Evolutionary conservation across 1,140 invertebrate species (phyloP), one percentile per base, ranked within the genome.

Genomic region (Mamestra configurata): DNA sequence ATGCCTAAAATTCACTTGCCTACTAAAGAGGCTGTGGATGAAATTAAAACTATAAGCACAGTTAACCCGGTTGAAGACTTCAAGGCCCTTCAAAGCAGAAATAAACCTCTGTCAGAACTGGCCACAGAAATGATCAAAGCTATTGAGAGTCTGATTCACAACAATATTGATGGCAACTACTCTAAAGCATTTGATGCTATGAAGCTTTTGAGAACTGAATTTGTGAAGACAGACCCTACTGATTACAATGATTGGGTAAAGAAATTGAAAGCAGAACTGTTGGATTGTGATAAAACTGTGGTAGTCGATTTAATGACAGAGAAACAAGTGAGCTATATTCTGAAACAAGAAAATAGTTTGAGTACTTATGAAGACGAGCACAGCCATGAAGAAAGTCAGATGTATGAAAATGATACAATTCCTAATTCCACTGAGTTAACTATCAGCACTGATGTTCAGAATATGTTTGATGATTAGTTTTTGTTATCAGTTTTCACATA

Each of bases 241-340:
- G 27, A 80, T 77, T 95, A 95, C 66, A 95, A 95, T 75, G 86
- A 86, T 78, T 95, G 94, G 95, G 27, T 95, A 6, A 83, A 83
- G 76, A 88, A 87, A 61, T 92, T 95, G 31, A 94, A 92, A 85
- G 75, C 61, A 24, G 84, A 86, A 46, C 79, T 95, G 10, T 79
- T 79, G 73, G 82, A 91, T 40, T 78, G 83, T 53, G 90, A 91
- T 40, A 92, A 91, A 72, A 72, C 83, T 59, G 71, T 89, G 75
- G 75, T 95, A 49, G 71, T 95, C 8, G 71, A 89, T 37, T 57
- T 90, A 6, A 86, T 95, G 22, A 83, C 78, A 49, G 87, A 92
- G 22, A 87, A 90, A 22, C 87, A 92, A 55, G 79, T 94, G 59
- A 84, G 88, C 68, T 90, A 90, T 78, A 95, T 95, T 77, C 82